phyloP scores from a whole-genome alignment of 2,797 vertebrate genomes.

The Onychomys arenicola region DNA sequence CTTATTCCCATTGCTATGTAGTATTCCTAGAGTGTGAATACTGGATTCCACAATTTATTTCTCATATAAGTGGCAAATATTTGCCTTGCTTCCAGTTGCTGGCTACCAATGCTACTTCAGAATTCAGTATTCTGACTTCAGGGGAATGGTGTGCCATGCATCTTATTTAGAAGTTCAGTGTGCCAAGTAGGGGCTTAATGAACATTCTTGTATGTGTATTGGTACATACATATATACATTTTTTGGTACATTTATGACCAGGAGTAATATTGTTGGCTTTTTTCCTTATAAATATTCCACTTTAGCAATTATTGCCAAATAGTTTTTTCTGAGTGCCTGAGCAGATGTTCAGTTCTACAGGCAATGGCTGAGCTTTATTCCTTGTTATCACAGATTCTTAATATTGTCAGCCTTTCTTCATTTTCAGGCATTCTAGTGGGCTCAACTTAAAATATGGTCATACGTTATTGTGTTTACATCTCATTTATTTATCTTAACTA shows the following conservation, averaged over 20 bases:
- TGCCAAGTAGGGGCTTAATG: neutral
- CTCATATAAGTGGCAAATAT: neutral
- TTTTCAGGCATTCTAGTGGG: neutral
- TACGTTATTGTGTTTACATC: slow-evolving; percentile 19
- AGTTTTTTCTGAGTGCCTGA: neutral
- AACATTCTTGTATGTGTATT: neutral
- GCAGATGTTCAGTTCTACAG: neutral
- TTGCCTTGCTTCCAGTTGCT: slow-evolving; percentile 24
- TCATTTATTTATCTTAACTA: slow-evolving; percentile 3
- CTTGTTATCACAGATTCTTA: neutral
- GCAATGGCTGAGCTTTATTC: neutral
- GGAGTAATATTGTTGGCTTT: neutral
- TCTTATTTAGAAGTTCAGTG: neutral
- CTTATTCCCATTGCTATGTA: neutral
- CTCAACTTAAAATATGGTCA: slow-evolving; percentile 8
- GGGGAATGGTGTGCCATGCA: neutral
- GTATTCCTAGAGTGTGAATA: neutral
- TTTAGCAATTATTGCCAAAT: neutral
- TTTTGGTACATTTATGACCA: neutral
- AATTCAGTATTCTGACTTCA: neutral
- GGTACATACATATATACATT: neutral
- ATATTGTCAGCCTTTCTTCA: neutral
- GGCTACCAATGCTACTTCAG: neutral
- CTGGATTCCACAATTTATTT: neutral
- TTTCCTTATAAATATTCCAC: neutral